These are phyloP conservation scores for Thunnus albacares DNA, from an alignment of 2,797 vertebrate genomes.

Conservation along the genomic window DNA sequence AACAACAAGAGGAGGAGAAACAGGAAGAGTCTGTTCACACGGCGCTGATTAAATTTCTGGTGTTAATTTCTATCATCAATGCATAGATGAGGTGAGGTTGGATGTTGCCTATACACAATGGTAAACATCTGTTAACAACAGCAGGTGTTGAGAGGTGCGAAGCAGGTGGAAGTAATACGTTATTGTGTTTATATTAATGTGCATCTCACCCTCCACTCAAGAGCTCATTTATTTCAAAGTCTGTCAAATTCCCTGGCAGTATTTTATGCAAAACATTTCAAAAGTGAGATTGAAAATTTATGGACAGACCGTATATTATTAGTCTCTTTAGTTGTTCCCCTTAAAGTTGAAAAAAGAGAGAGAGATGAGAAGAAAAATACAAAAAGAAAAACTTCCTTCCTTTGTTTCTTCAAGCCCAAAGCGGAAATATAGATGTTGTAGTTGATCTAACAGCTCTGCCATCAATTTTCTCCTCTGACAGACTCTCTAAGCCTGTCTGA, in stretches of 20 bases:
- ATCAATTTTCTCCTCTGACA: constrained; percentile 12
- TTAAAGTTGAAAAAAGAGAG: not conserved
- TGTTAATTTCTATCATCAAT: not conserved
- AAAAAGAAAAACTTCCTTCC: not conserved
- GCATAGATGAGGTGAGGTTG: not conserved
- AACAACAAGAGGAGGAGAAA: not conserved
- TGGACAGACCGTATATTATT: not conserved
- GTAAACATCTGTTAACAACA: not conserved
- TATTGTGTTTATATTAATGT: not conserved
- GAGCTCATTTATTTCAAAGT: not conserved
- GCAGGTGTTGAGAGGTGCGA: not conserved
- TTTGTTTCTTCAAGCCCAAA: not conserved
- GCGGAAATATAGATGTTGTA: constrained; percentile 9
- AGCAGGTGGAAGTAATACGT: not conserved
- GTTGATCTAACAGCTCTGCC: constrained; percentile 40
- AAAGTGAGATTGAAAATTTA: too few relatives aligned
- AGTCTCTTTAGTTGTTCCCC: too few relatives aligned
- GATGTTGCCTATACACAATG: not conserved
- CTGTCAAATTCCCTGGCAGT: not conserved
- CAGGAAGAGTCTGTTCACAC: not conserved
- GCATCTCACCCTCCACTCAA: not conserved
- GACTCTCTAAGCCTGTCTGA: constrained; percentile 37
- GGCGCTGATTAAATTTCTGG: not conserved
- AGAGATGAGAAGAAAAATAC: constrained; percentile 1
- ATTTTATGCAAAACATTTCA: not conserved